Base-by-base conservation (phyloP, 2,888 invertebrate species). In the Dimorphilus gyrociliatus region DNA sequence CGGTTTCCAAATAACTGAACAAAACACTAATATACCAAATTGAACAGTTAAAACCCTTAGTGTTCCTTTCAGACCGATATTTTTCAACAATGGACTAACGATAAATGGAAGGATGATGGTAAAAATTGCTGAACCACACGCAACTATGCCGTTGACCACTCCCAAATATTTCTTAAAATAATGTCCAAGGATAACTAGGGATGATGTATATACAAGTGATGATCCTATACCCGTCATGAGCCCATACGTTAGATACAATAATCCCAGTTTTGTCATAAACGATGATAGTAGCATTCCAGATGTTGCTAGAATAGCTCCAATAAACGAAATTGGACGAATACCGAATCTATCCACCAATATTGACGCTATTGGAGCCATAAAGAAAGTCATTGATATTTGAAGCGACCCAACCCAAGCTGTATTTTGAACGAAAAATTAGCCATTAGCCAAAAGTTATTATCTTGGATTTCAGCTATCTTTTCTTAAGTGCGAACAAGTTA, bases 401-500 rank as follows among this genome's bases (percentile, higher is more conserved):
- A 86, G 64, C 1, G 84, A 77, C 5, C 86, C 86, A 38, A 85
- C 81, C 53, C 85, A 69, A 42, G 86, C 88, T 86, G 73, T n/a
- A n/a, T n/a, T n/a, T n/a, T n/a, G n/a, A n/a, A n/a, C n/a, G n/a
- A n/a, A n/a, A n/a, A n/a, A n/a, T n/a, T n/a, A n/a, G n/a, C n/a
- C n/a, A n/a, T n/a, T n/a, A n/a, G n/a, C n/a, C n/a, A n/a, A n/a
- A n/a, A n/a, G n/a, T n/a, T n/a, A n/a, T n/a, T n/a, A n/a, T n/a
- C n/a, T n/a, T n/a, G n/a, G n/a, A n/a, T n/a, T n/a, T n/a, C n/a
- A n/a, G n/a, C n/a, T n/a, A n/a, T n/a, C n/a, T n/a, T n/a, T n/a
- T n/a, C n/a, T n/a, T n/a, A n/a, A n/a, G n/a, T n/a, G n/a, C n/a
- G n/a, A n/a, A n/a, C n/a, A n/a, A n/a, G n/a, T n/a, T n/a, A n/a